Evolutionary conservation across 2,797 vertebrate species (phyloP).

Genomic region (Natrix natrix): DNA sequence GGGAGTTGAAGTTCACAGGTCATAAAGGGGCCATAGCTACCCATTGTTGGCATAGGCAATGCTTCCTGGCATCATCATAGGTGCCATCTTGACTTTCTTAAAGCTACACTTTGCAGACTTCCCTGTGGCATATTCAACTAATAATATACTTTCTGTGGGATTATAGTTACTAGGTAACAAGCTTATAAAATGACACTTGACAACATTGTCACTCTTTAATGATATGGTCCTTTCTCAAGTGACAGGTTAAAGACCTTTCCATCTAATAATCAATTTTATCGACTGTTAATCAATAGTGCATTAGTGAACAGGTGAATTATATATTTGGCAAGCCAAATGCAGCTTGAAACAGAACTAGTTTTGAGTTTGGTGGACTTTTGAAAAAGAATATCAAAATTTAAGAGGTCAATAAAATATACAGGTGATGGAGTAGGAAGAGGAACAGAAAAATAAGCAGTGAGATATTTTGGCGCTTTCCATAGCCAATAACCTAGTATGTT

Average conservation of each 20-base stretch:
- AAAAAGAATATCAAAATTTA: constrained; percentile 1
- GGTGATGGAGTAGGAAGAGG: constrained; percentile 3
- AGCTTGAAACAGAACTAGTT: not conserved
- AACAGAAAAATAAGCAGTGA: constrained; percentile 37
- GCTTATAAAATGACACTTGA: not conserved
- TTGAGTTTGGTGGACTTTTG: not conserved
- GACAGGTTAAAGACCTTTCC: not conserved
- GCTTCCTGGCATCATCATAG: not conserved
- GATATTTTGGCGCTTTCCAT: constrained; percentile 20
- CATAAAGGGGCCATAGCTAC: not conserved
- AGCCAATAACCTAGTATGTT: constrained; percentile 23
- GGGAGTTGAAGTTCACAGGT: not conserved
- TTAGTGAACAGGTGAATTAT: not conserved
- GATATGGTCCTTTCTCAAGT: not conserved
- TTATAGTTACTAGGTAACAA: not conserved
- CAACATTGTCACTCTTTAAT: not conserved
- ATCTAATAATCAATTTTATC: not conserved
- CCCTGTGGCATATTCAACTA: not conserved
- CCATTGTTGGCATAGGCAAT: not conserved
- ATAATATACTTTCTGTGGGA: not conserved
- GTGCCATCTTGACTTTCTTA: not conserved
- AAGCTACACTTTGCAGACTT: not conserved
- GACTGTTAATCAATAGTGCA: not conserved
- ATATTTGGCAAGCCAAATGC: not conserved
- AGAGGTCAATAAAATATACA: constrained; percentile 29